These are phyloP conservation scores for Schlechtendalia chinensis DNA, from an alignment of 1,140 invertebrate genomes.

Conservation along the genomic window DNA sequence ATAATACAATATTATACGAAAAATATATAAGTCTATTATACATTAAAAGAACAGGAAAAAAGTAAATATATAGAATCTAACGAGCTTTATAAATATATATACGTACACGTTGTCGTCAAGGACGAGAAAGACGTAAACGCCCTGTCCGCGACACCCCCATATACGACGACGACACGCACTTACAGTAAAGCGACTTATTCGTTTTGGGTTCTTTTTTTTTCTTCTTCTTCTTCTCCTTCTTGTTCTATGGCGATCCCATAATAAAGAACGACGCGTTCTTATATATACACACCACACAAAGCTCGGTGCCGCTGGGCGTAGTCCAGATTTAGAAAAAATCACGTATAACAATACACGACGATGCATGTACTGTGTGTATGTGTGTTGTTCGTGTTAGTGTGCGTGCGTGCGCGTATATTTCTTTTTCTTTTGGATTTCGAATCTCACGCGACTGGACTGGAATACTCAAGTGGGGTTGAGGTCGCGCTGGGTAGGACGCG, in stretches of 20 bases:
- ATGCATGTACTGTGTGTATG: background rate
- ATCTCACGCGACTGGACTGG: slow-evolving; percentile 38
- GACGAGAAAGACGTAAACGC: slow-evolving; percentile 18
- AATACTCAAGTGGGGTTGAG: slow-evolving; percentile 49
- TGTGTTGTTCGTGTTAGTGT: background rate
- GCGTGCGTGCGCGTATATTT: background rate
- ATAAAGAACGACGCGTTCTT: background rate
- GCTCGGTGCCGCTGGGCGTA: slow-evolving; percentile 41
- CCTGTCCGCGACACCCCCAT: slow-evolving; percentile 16
- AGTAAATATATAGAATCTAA: background rate
- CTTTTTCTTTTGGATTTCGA: slow-evolving; percentile 29
- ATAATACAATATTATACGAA: no score
- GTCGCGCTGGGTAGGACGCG: slow-evolving; percentile 40
- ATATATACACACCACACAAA: background rate
- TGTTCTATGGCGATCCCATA: background rate
- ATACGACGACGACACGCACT: background rate
- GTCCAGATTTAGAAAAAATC: slow-evolving; percentile 42
- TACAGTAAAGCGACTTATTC: background rate
- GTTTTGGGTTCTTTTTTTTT: slow-evolving; percentile 7
- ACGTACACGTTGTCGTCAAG: slow-evolving; percentile 4
- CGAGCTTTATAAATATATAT: background rate
- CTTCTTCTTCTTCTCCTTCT: background rate
- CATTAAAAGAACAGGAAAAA: background rate
- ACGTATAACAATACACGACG: slow-evolving; percentile 29
- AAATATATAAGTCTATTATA: no score